Conservation (phyloP, 2,113 vertebrate species). For the Lonchura striata region DNA sequence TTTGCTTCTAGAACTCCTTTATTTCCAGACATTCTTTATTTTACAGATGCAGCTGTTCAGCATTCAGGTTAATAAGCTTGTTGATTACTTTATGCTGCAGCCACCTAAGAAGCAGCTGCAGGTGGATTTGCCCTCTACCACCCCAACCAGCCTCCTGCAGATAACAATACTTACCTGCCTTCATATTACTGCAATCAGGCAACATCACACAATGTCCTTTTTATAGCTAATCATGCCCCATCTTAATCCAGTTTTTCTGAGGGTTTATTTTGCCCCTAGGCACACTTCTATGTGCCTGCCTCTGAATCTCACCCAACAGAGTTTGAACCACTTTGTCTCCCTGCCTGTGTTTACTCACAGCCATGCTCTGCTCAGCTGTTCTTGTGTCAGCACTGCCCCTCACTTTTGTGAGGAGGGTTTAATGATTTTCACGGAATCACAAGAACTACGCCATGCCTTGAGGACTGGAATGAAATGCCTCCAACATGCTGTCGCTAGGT, state of each 20-base stretch:
- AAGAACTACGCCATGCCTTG: not conserved
- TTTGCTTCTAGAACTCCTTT: not conserved
- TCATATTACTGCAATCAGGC: not conserved
- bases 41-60: not conserved
- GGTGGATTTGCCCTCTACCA: not conserved
- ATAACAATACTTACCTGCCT: not conserved
- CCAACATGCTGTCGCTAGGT: not conserved
- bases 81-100: not conserved
- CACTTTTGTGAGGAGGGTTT: not conserved
- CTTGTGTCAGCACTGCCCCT: not conserved
- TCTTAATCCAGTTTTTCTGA: not conserved
- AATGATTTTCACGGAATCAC: not conserved
- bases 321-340: not conserved
- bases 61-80: not conserved
- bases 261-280: not conserved
- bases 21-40: not conserved
- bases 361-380: not conserved
- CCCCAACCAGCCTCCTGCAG: not conserved
- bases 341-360: not conserved
- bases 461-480: not conserved
- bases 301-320: not conserved
- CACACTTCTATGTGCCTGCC: not conserved
- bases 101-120: not conserved
- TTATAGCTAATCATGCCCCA: not conserved
- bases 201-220: not conserved